A percentile compares a stretch with the other conserved stretches of the same genome.
Evolutionary conservation across 1,140 invertebrate species (phyloP).

Genomic region (Zophobas atratus): DNA sequence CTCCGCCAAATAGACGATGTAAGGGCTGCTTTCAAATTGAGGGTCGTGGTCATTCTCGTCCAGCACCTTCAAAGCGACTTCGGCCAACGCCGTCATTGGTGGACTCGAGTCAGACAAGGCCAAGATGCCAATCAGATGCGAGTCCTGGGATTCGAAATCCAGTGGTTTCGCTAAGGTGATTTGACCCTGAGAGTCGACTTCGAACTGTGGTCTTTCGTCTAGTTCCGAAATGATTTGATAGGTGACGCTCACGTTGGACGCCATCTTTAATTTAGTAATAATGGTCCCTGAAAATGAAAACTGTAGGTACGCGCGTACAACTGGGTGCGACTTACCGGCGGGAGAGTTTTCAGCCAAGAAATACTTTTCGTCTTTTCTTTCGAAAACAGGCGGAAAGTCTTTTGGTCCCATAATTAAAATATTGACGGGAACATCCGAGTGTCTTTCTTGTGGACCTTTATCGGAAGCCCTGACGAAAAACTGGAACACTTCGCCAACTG

Average conservation of each 20-base stretch:
- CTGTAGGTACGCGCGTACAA: conserved; percentile 6
- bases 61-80: conserved; percentile 84
- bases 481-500: conserved; percentile 87
- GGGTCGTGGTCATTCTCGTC: conserved; percentile 95
- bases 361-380: conserved; percentile 80
- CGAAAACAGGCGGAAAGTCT: conserved; percentile 81
- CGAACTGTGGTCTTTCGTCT: conserved; percentile 78
- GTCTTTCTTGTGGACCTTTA: conserved; percentile 78
- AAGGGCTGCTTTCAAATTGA: conserved; percentile 87
- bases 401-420: conserved; percentile 82
- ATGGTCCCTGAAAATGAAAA: conserved; percentile 70
- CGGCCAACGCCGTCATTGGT: conserved; percentile 80
- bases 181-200: conserved; percentile 81
- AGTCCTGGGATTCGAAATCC: conserved; percentile 82
- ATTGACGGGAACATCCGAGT: conserved; percentile 85
- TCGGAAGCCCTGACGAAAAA: conserved; percentile 92
- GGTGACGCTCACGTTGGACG: conserved; percentile 72
- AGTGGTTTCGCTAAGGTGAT: conserved; percentile 80
- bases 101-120: conserved; percentile 87
- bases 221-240: conserved; percentile 80
- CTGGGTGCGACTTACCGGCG: conserved; percentile 66
- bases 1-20: conserved; percentile 84
- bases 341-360: conserved; percentile 86
- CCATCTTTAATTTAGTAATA: conserved; percentile 76
- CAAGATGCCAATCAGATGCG: conserved; percentile 84